These are phyloP conservation scores for Nycticebus coucang DNA, from an alignment of 2,113 vertebrate genomes.

Conservation along the genomic window DNA sequence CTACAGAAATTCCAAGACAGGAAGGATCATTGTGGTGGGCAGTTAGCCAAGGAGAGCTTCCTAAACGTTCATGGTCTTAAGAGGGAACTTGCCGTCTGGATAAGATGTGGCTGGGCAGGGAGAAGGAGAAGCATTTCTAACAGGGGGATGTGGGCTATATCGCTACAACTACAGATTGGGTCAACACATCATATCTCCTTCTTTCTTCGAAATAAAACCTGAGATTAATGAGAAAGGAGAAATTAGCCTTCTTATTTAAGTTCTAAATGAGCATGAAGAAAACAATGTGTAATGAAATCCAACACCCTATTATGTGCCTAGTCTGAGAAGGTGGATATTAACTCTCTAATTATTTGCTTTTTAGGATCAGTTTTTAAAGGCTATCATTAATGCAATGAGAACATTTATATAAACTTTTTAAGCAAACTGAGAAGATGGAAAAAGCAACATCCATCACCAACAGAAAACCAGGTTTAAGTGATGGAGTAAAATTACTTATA, in stretches of 20 bases:
- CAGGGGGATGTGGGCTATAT: neutral
- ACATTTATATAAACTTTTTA: neutral
- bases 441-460: neutral
- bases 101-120: neutral
- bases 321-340: neutral
- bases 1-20: slow-evolving; percentile 51
- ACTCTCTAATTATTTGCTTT: slow-evolving; percentile 20
- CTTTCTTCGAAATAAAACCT: slow-evolving; percentile 19
- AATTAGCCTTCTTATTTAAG: neutral
- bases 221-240: neutral
- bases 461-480: neutral
- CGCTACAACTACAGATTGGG: neutral
- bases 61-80: neutral
- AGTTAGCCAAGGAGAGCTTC: slow-evolving; percentile 33
- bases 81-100: neutral
- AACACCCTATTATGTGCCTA: neutral
- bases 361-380: neutral
- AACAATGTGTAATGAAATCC: slow-evolving; percentile 23
- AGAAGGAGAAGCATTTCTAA: neutral
- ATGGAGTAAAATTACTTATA: neutral
- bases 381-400: neutral
- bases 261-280: neutral
- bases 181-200: neutral
- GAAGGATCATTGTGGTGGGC: slow-evolving; percentile 21
- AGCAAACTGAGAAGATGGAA: neutral